A percentile compares a stretch with the other conserved stretches of the same genome.
Evolutionary conservation across 2,888 invertebrate genomes (phyloP).

Genomic region (Alitta virens): DNA sequence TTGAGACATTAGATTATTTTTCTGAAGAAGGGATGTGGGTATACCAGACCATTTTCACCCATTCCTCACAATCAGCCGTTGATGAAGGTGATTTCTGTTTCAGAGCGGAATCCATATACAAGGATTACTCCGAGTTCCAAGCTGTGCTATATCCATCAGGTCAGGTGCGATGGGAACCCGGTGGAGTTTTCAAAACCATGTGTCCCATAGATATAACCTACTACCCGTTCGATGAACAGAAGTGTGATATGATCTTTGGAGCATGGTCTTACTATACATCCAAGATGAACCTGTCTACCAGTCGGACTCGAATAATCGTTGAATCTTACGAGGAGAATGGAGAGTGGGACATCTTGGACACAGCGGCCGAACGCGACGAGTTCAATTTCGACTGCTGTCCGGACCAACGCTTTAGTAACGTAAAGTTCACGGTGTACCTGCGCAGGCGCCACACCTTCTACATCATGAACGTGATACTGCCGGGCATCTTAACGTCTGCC

Average conservation of each 20-base stretch:
- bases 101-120: constrained; percentile 34
- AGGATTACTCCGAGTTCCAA: constrained; percentile 32
- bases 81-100: not conserved
- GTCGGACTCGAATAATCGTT: constrained; percentile 12
- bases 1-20: no score
- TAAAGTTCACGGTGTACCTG: constrained; percentile 27
- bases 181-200: constrained; percentile 35
- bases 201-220: constrained; percentile 34
- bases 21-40: no score
- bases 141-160: constrained; percentile 28
- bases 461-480: constrained; percentile 35
- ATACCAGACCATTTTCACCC: no score
- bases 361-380: constrained; percentile 26
- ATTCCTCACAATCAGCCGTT: no score
- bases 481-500: constrained; percentile 33
- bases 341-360: constrained; percentile 29
- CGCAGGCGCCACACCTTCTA: constrained; percentile 33
- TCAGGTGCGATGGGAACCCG: constrained; percentile 32
- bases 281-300: constrained; percentile 34
- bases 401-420: constrained; percentile 28
- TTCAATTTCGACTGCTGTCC: constrained; percentile 32
- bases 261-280: constrained; percentile 34
- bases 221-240: constrained; percentile 34
- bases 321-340: constrained; percentile 33
- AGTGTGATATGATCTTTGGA: constrained; percentile 30